These are phyloP conservation scores for Heteropelma amictum DNA, from an alignment of 2,888 invertebrate genomes.

Conservation along the genomic window DNA sequence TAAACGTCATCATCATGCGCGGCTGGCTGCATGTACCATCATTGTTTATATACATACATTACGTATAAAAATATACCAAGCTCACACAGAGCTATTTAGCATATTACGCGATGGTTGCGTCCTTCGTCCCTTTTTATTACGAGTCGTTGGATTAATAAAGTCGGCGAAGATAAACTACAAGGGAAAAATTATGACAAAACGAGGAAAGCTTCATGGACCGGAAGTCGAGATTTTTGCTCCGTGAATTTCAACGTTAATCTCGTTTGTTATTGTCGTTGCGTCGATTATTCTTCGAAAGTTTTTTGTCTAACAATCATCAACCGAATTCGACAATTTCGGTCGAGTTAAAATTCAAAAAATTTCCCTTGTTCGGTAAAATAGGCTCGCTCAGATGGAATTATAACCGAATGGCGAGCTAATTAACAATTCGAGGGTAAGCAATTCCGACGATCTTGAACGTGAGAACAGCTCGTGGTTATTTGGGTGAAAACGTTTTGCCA, in stretches of 20 bases:
- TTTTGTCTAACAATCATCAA: too few relatives aligned
- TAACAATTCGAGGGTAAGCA: slow-evolving; percentile 10
- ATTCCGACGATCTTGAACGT: slow-evolving; percentile 51
- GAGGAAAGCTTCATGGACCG: not conserved
- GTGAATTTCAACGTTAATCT: not conserved
- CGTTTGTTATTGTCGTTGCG: too few relatives aligned
- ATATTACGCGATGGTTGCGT: not conserved
- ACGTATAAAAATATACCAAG: slow-evolving; percentile 33
- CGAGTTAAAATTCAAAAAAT: too few relatives aligned
- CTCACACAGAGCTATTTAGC: slow-evolving; percentile 8
- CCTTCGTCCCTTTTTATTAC: not conserved
- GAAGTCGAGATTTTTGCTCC: not conserved
- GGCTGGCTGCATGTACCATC: slow-evolving; percentile 29
- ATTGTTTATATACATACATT: too few relatives aligned
- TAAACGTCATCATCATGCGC: slow-evolving; percentile 37
- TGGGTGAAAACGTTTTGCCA: slow-evolving; percentile 48
- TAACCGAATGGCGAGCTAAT: too few relatives aligned
- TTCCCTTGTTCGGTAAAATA: too few relatives aligned
- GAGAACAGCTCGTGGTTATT: slow-evolving; percentile 42
- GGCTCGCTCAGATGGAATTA: too few relatives aligned
- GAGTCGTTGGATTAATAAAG: not conserved
- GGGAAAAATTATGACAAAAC: too few relatives aligned
- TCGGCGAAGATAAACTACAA: not conserved
- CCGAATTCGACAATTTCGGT: too few relatives aligned
- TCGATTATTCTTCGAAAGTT: too few relatives aligned